Conservation (phyloP, 2,888 invertebrate genomes). For the Onthophagus sagittarius region DNA sequence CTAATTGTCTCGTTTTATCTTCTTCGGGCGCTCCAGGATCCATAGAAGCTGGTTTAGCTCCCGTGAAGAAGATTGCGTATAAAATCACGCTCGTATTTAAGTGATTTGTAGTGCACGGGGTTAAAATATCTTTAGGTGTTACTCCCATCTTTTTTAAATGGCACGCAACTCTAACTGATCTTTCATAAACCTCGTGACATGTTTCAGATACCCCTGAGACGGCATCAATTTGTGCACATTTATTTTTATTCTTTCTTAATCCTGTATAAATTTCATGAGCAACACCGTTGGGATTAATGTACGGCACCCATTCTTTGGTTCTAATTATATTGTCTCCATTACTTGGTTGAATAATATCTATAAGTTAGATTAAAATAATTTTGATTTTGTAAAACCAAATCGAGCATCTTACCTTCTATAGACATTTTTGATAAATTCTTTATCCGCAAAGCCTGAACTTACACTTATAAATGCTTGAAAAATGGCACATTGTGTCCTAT, state of each 20-base stretch:
- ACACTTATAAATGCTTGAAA: no score
- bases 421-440: no score
- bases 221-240: constrained; percentile 43
- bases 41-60: constrained; percentile 31
- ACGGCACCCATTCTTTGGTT: background rate
- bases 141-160: constrained; percentile 43
- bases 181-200: constrained; percentile 40
- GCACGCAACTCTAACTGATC: constrained; percentile 47
- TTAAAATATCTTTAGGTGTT: constrained; percentile 44
- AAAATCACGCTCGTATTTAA: constrained; percentile 45
- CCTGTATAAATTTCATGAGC: constrained; percentile 15
- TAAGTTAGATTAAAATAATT: background rate
- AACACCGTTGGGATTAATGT: constrained; percentile 13
- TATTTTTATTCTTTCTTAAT: constrained; percentile 14
- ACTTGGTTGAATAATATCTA: constrained; percentile 11
- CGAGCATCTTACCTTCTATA: no score
- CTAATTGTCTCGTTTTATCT: constrained; percentile 23
- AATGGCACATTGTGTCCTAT: no score
- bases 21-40: constrained; percentile 19
- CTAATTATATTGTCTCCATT: constrained; percentile 21
- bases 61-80: constrained; percentile 48
- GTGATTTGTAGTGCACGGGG: constrained; percentile 47
- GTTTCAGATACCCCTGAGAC: constrained; percentile 46
- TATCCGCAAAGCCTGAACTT: no score
- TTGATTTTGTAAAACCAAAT: no score